A percentile compares a stretch with the other conserved stretches of the same genome.
Conservation (phyloP, 2,888 invertebrate genomes). For the Stenodera caucasica region DNA sequence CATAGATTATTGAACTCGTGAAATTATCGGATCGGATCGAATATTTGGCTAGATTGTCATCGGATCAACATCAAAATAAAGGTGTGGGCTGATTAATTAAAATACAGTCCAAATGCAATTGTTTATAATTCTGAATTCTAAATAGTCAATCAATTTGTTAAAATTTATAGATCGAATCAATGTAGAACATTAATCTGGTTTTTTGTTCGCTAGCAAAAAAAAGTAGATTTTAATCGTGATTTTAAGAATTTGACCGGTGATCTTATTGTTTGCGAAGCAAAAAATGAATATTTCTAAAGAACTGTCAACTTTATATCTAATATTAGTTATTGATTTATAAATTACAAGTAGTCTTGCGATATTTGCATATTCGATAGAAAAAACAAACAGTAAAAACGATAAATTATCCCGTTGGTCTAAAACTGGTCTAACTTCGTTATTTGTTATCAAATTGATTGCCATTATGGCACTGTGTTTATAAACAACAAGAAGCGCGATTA, state of each 20-base stretch:
- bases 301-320: not conserved
- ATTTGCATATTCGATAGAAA: constrained; percentile 5
- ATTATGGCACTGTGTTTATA: not conserved
- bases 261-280: not conserved
- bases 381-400: not conserved
- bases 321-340: not conserved
- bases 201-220: not conserved
- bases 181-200: constrained; percentile 6
- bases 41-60: constrained; percentile 17
- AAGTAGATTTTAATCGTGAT: not conserved
- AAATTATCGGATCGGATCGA: constrained; percentile 11
- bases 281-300: not conserved
- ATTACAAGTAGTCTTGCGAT: not conserved
- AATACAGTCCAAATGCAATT: constrained; percentile 8
- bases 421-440: not conserved
- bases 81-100: constrained; percentile 10
- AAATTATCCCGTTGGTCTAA: constrained; percentile 2
- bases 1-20: constrained; percentile 16
- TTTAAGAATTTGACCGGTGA: not conserved
- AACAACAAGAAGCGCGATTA: not conserved
- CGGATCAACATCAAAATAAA: constrained; percentile 14
- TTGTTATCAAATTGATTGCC: not conserved
- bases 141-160: not conserved
- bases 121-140: not conserved
- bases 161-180: not conserved